Base-by-base conservation (phyloP, 2,888 invertebrate species). In the Cryptocephalus primarius region DNA sequence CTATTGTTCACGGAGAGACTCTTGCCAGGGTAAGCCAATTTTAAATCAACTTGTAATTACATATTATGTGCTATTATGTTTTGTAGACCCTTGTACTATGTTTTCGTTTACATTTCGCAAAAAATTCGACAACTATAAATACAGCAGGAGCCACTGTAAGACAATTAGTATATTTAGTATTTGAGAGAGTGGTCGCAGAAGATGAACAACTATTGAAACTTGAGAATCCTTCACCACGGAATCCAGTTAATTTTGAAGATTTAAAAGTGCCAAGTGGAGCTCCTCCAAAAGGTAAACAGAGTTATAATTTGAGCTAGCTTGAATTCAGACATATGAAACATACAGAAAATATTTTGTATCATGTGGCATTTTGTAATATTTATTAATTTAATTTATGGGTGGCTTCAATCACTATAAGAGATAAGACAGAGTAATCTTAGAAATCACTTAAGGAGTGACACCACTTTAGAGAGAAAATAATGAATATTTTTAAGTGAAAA, bases 61-160 rank as follows among this genome's bases (percentile, higher is more conserved):
- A 11, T 36, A 12, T 12, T 36, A 36, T 11, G 36, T 36, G 4
- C 3, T 36, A 11, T 36, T 36, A 4, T 12, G 9, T 43, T 4
- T 51, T 73, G 32, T 71, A 92, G 89, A 91, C 89, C 45, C 76
- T 94, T 68, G 97, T 96, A 40, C 75, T 97, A 55, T 96, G 96
- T 69, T 94, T 99, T 72, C 85, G 94, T n/a, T 80, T 99, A 62
- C 94, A 97, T 67, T 89, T 92, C 59, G 85, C 92, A 8, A 89
- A 91, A 69, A 96, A 97, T 73, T 82, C 86, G 2, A 93, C 93
- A 49, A 95, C 94, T 39, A 88, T 90, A 43, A 97, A 96, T 69
- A 95, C 97, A 9, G 97, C 97, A 8, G 95, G 96, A 1, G 99
- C 99, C 33, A 96, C 96, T 1, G 93, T 99, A 31, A 75, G 97